Conservation (phyloP, 2,888 invertebrate genomes). For the Diadegma fenestrale region DNA sequence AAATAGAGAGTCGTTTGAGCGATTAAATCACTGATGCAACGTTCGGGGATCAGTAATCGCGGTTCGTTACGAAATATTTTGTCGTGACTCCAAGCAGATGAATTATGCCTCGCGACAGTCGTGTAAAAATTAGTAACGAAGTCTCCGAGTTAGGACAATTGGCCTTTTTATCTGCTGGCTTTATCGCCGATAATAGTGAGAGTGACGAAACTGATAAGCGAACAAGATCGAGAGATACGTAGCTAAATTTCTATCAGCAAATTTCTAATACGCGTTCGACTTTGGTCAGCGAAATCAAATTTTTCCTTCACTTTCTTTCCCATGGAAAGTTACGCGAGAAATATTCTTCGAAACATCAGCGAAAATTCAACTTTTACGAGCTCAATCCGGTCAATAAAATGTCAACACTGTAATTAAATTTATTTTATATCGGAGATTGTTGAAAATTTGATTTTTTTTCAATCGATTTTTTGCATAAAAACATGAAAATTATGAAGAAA, state of each 20-base stretch:
- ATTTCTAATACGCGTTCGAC: neutral
- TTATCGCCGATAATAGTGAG: constrained; percentile 23
- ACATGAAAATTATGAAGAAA: too few species aligned
- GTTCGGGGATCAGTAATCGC: neutral
- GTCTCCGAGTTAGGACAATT: neutral
- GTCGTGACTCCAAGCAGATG: neutral
- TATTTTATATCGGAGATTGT: too few species aligned
- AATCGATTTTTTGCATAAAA: too few species aligned
- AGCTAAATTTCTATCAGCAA: constrained; percentile 4
- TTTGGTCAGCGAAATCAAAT: neutral
- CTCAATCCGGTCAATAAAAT: too few species aligned
- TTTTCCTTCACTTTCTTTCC: neutral
- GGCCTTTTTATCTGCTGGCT: constrained; percentile 16
- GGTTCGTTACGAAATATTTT: neutral
- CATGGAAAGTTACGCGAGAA: neutral
- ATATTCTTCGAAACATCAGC: constrained; percentile 1
- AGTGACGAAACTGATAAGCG: constrained; percentile 8
- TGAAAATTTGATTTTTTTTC: too few species aligned
- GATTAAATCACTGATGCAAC: neutral
- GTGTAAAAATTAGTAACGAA: neutral
- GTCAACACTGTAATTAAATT: too few species aligned
- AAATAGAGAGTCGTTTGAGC: neutral
- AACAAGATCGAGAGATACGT: neutral
- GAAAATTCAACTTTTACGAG: neutral
- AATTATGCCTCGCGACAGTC: constrained; percentile 1